Evolutionary conservation across 2,113 vertebrate species (phyloP).

Genomic region (Vulpes lagopus): DNA sequence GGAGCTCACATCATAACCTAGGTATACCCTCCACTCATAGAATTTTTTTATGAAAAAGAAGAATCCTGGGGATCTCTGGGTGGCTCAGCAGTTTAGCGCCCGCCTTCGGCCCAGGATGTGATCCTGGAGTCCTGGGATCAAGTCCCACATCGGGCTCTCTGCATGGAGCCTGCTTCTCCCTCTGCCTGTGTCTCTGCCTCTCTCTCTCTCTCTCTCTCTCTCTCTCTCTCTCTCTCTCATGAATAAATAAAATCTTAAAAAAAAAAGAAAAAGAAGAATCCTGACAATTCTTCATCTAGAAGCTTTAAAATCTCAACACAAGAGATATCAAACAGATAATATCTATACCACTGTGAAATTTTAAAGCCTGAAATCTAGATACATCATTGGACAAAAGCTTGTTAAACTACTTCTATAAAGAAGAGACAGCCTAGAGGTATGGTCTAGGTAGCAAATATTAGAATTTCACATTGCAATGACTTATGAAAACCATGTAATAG

Average conservation of each 20-base stretch:
- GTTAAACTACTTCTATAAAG: slow-evolving; percentile 7
- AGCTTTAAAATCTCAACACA: neutral
- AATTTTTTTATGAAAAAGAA: neutral
- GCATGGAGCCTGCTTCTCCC: too few species aligned
- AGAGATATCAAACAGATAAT: neutral
- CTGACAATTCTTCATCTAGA: neutral
- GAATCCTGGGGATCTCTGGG: neutral
- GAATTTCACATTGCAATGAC: slow-evolving; percentile 9
- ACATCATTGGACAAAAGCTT: neutral
- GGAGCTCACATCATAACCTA: neutral
- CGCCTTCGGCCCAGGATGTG: too few species aligned
- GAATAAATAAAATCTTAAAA: too few species aligned
- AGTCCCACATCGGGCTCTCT: too few species aligned
- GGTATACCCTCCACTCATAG: neutral
- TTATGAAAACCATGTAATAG: neutral
- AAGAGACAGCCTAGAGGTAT: neutral
- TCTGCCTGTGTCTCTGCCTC: too few species aligned
- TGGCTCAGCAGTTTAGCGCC: too few species aligned
- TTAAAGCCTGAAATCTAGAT: slow-evolving; percentile 53
- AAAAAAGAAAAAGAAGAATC: neutral
- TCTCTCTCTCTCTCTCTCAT: too few species aligned
- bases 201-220: too few species aligned
- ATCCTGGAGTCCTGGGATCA: too few species aligned
- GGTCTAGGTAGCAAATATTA: neutral
- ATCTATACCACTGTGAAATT: neutral